A percentile compares a stretch with the other conserved stretches of the same genome.
phyloP scores from a whole-genome alignment of 1,140 invertebrate species.

The Scaptodrosophila lebanonensis region DNA sequence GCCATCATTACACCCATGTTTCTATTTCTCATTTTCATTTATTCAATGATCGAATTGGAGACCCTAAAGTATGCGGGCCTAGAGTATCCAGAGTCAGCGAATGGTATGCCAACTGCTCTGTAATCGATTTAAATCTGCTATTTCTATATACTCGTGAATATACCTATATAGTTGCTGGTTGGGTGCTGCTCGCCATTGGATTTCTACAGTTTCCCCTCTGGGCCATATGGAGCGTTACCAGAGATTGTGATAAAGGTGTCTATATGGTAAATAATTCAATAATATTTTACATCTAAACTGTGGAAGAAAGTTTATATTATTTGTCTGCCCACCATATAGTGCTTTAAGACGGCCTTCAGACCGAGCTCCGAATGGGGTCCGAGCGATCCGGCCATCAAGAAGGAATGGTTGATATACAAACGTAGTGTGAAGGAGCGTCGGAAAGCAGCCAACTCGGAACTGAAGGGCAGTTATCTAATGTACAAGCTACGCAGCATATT shows the following conservation, averaged over 20 bases:
- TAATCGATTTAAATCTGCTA: too few relatives aligned
- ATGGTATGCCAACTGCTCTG: too few relatives aligned
- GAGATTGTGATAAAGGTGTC: neutral
- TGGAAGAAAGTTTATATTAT: too few relatives aligned
- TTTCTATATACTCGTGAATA: too few relatives aligned
- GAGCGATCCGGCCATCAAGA: neutral
- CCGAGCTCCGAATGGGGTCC: slow-evolving; percentile 79
- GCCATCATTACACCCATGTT: slow-evolving; percentile 84
- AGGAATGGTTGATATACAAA: slow-evolving; percentile 3
- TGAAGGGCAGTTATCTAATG: neutral
- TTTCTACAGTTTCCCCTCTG: slow-evolving; percentile 78
- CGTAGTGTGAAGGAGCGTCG: neutral
- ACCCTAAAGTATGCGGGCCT: slow-evolving; percentile 78
- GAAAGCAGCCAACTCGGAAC: neutral
- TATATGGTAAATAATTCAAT: neutral
- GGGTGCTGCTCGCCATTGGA: slow-evolving; percentile 78
- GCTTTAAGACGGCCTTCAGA: slow-evolving; percentile 69
- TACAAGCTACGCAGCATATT: neutral
- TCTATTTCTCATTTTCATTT: slow-evolving; percentile 84
- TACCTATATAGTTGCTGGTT: slow-evolving; percentile 78
- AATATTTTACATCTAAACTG: too few relatives aligned
- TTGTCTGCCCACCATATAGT: too few relatives aligned
- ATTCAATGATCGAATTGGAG: slow-evolving; percentile 80
- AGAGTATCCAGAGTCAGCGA: slow-evolving; percentile 77
- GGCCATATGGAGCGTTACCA: slow-evolving; percentile 57